phyloP scores from a whole-genome alignment of 2,888 invertebrate species.

The Nowickia ferox region DNA sequence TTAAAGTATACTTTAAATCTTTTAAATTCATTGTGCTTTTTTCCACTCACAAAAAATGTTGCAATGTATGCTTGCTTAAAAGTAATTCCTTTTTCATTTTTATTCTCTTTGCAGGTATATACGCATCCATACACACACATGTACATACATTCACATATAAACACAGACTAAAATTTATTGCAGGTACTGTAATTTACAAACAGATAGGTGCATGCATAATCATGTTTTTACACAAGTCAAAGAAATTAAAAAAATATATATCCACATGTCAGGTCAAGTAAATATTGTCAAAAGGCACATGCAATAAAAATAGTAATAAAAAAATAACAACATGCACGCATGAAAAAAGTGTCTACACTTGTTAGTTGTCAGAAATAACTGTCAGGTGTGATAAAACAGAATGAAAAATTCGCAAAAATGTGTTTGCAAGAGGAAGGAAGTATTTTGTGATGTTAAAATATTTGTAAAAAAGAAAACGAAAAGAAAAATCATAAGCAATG shows the following conservation, averaged over 20 bases:
- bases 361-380: constrained; percentile 44
- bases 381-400: constrained; percentile 6
- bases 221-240: constrained; percentile 46
- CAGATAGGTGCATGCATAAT: constrained; percentile 23
- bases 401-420: background rate
- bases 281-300: constrained; percentile 46
- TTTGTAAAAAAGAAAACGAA: no score
- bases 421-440: no score
- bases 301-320: background rate
- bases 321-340: background rate
- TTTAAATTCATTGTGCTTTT: background rate
- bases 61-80: background rate
- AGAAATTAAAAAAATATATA: constrained; percentile 22
- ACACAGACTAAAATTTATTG: background rate
- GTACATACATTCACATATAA: no score
- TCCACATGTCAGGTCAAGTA: constrained; percentile 67
- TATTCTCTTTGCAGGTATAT: constrained; percentile 49
- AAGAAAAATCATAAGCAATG: no score
- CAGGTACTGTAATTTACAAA: background rate
- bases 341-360: constrained; percentile 20
- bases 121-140: background rate
- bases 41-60: background rate
- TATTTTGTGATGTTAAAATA: no score
- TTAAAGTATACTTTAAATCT: background rate
- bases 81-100: background rate